Percentiles rank a stretch among this genome's conserved stretches.
Evolutionary conservation across 2,888 invertebrate genomes (phyloP).

Genomic region (Lithosia quadra): DNA sequence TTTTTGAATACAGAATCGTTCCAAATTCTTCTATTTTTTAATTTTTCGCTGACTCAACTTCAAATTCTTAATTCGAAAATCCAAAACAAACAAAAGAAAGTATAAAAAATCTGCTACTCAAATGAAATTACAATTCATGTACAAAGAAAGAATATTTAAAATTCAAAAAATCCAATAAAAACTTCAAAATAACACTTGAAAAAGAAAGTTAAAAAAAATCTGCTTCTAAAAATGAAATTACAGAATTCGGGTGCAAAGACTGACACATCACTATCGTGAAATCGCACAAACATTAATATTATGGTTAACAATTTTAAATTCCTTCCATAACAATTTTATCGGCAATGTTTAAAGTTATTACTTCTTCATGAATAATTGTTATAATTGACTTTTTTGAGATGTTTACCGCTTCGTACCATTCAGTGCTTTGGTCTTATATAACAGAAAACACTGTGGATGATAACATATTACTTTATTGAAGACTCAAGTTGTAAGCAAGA

Average conservation of each 20-base stretch:
- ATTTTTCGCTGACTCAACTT: too few relatives aligned
- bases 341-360: slow-evolving; percentile 9
- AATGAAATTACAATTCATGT: not conserved
- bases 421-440: not conserved
- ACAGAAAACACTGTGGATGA: not conserved
- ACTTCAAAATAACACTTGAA: not conserved
- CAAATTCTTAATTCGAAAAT: too few relatives aligned
- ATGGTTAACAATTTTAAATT: slow-evolving; percentile 7
- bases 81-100: too few relatives aligned
- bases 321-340: slow-evolving; percentile 11
- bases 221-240: not conserved
- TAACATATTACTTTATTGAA: not conserved
- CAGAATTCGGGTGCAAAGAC: not conserved
- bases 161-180: too few relatives aligned
- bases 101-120: not conserved
- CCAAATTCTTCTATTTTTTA: too few relatives aligned
- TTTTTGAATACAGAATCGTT: too few relatives aligned
- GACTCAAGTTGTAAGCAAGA: not conserved
- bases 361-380: slow-evolving; percentile 11
- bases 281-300: not conserved
- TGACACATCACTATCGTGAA: not conserved
- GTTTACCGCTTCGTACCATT: not conserved
- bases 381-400: not conserved
- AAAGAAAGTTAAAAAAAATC: not conserved
- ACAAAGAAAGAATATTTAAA: not conserved